Evolutionary conservation across 2,888 invertebrate species (phyloP).

Genomic region (Ectropis crepuscularia): DNA sequence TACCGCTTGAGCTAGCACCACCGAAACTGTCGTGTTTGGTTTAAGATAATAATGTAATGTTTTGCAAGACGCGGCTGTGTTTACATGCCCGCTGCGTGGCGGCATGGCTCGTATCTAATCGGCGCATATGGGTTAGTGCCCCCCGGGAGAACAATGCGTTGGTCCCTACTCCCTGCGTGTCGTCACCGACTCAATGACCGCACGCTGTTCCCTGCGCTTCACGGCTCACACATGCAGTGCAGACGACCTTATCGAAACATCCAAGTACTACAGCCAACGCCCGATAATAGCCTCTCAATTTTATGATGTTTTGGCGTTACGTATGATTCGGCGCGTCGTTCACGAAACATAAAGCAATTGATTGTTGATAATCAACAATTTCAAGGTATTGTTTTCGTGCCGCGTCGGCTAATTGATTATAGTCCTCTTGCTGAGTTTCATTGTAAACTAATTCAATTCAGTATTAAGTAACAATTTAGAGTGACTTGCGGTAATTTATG

Average conservation of each 20-base stretch:
- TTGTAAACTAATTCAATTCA: slow-evolving; percentile 10
- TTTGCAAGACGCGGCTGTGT: slow-evolving; percentile 53
- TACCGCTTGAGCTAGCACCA: slow-evolving; percentile 20
- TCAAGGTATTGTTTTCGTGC: slow-evolving; percentile 32
- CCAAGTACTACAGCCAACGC: slow-evolving; percentile 27
- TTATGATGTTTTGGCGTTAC: slow-evolving; percentile 36
- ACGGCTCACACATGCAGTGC: slow-evolving; percentile 24
- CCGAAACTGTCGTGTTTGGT: slow-evolving; percentile 32
- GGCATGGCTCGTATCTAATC: slow-evolving; percentile 75
- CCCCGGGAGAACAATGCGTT: slow-evolving; percentile 83
- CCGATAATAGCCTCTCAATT: slow-evolving; percentile 38
- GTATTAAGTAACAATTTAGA: slow-evolving; percentile 8
- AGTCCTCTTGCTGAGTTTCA: slow-evolving; percentile 8
- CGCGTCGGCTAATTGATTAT: slow-evolving; percentile 5
- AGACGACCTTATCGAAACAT: slow-evolving; percentile 35
- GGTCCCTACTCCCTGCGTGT: slow-evolving; percentile 61
- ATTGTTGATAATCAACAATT: slow-evolving; percentile 35
- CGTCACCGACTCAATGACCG: slow-evolving; percentile 44
- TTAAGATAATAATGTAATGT: slow-evolving; percentile 50
- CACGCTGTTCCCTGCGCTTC: slow-evolving; percentile 33
- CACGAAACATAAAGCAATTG: slow-evolving; percentile 33
- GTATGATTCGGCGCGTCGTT: slow-evolving; percentile 31
- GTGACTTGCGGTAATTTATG: neutral
- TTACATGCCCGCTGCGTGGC: slow-evolving; percentile 57
- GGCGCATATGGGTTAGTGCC: slow-evolving; percentile 81